These are phyloP conservation scores for Tetranychus truncatus DNA, from an alignment of 2,888 invertebrate genomes.

Conservation along the genomic window DNA sequence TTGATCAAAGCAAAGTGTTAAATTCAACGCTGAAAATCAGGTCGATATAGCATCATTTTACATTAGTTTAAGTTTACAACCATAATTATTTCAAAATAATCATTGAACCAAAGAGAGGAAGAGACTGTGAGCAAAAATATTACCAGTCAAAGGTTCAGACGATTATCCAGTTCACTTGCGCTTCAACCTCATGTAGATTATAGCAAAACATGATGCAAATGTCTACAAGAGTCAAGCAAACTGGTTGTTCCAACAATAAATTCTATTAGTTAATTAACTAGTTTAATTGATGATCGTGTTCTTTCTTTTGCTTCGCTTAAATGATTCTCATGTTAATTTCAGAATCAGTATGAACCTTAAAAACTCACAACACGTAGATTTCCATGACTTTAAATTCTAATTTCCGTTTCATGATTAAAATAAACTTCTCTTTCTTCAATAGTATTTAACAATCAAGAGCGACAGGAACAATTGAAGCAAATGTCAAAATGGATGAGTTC, in stretches of 20 bases:
- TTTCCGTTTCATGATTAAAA: too few species aligned
- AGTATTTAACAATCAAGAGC: background rate
- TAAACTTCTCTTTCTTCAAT: background rate
- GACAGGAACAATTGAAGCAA: constrained; percentile 4
- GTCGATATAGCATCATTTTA: background rate
- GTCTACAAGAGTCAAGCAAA: too few species aligned
- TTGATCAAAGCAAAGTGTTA: background rate
- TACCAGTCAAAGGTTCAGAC: background rate
- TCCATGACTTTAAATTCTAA: too few species aligned
- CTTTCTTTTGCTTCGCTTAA: too few species aligned
- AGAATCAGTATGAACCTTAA: too few species aligned
- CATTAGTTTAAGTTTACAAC: background rate
- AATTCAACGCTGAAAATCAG: background rate
- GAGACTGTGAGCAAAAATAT: background rate
- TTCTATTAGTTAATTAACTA: too few species aligned
- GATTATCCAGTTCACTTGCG: background rate
- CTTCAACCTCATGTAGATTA: background rate
- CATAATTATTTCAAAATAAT: background rate
- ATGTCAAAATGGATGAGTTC: constrained; percentile 5
- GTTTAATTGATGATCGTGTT: too few species aligned
- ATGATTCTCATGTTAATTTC: too few species aligned
- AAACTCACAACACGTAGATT: too few species aligned
- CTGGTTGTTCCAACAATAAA: too few species aligned
- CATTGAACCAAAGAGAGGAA: background rate
- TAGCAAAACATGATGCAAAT: background rate